Evolutionary conservation across 2,113 vertebrate genomes (phyloP).

Genomic region (Corythoichthys intestinalis): DNA sequence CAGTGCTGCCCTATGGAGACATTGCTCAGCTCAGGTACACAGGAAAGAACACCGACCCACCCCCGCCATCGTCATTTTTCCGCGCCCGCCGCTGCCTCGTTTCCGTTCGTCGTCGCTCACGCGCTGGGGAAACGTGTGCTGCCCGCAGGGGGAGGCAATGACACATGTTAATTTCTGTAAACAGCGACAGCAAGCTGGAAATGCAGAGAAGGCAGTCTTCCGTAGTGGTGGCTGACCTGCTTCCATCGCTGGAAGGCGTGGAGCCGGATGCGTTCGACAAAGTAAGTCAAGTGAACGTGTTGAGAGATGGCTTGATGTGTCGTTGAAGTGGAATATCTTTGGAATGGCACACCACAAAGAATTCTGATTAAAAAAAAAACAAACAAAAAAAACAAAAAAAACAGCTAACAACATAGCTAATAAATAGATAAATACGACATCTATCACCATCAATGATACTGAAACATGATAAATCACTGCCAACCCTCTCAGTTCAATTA

Average conservation of each 20-base stretch:
- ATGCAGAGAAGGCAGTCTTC: conserved; percentile 86
- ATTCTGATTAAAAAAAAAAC: background rate
- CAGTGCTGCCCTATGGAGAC: conserved; percentile 93
- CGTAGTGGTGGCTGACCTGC: conserved; percentile 79
- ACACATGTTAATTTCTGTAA: conserved; percentile 23
- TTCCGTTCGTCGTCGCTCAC: conserved; percentile 31
- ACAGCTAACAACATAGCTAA: too few species aligned
- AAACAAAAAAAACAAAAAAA: too few species aligned
- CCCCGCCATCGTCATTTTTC: background rate
- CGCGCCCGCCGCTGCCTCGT: conserved; percentile 15
- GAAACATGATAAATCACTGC: too few species aligned
- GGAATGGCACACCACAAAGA: background rate
- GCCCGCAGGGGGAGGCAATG: conserved; percentile 2
- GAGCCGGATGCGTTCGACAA: conserved; percentile 86
- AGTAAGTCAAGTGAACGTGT: conserved; percentile 61
- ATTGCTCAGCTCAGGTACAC: conserved; percentile 84
- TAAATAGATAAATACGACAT: too few species aligned
- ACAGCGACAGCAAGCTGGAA: conserved; percentile 85
- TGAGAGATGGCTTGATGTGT: background rate
- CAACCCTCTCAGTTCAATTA: too few species aligned
- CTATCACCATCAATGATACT: too few species aligned
- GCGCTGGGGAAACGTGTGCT: conserved; percentile 4
- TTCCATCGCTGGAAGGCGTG: conserved; percentile 88
- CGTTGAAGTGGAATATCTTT: background rate
- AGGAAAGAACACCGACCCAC: conserved; percentile 33